Base-by-base conservation (phyloP, 1,140 invertebrate genomes). In the Laupala kohalensis region DNA sequence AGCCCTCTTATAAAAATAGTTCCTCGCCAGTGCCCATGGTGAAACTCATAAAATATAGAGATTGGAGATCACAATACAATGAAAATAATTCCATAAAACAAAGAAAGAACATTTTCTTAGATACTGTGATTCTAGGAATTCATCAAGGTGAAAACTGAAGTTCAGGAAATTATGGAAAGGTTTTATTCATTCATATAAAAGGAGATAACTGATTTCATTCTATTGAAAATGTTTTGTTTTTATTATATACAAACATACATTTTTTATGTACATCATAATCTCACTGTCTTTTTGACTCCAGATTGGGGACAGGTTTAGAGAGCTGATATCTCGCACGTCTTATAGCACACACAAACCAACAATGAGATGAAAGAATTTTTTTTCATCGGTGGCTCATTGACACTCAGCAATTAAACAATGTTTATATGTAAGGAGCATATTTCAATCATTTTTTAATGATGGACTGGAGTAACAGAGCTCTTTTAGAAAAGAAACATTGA, bases 241-340 rank as follows among this genome's bases (percentile, higher is more conserved):
- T 72, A 73, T 79, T 81, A 82, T 82, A 75, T 82, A 81, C 80
- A 82, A 81, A 81, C 80, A 82, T 82, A 82, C 79, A 81, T 75
- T 74, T 73, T n/a, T 72, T 75, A 75, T 75, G 72, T 73, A 73
- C 70, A 73, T 69, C 72, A 74, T 73, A 69, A 67, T 72, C 65
- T 72, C 71, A 72, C 66, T 68, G 71, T 72, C 53, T 63, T 70
- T 69, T 70, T 63, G 15, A 70, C 37, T 15, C 69, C 69, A 62
- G 37, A 30, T 62, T 24, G 69, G 69, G 37, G 26, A 24, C n/a
- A 6, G 67, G 23, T 19, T 63, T 70, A 64, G 25, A 53, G 37
- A 64, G 69, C 69, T 30, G 9, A 26, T 64, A 30, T 24, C n/a
- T 70, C 9, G 29, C 69, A 53, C 19, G 37, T 19, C 37, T 13